These are phyloP conservation scores for Zygothrica quintamaculata DNA, from an alignment of 2,888 invertebrate species.

Conservation along the genomic window DNA sequence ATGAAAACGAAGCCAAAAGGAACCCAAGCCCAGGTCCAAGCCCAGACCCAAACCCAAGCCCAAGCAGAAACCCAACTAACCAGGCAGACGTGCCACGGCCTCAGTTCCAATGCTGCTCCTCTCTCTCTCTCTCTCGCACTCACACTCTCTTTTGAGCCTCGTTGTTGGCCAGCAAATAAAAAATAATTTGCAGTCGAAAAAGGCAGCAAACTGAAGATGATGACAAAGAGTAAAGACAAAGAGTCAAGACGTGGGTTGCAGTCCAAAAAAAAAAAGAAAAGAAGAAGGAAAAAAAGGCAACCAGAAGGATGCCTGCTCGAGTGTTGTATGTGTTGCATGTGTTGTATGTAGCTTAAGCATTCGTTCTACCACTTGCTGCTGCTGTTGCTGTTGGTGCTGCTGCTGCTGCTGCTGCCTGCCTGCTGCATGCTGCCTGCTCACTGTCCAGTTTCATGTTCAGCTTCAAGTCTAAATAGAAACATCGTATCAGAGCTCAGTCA, in stretches of 20 bases:
- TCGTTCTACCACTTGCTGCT: conserved; percentile 42
- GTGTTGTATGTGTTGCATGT: conserved; percentile 13
- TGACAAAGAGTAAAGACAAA: conserved; percentile 4
- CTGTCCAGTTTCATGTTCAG: conserved; percentile 18
- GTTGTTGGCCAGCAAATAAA: conserved; percentile 66
- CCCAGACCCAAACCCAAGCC: conserved; percentile 23
- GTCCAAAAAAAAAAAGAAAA: conserved; percentile 1
- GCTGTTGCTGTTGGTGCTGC: conserved; percentile 1
- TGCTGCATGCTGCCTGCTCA: conserved; percentile 6
- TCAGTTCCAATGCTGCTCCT: too few relatives aligned
- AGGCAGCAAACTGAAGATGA: conserved; percentile 37
- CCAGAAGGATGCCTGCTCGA: conserved; percentile 10
- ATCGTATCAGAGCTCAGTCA: conserved; percentile 43
- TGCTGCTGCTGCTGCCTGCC: background rate
- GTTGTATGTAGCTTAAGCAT: conserved; percentile 12
- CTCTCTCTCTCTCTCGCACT: conserved; percentile 17
- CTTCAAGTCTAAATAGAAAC: conserved; percentile 71
- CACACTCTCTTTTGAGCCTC: conserved; percentile 12
- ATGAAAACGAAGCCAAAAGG: conserved; percentile 41
- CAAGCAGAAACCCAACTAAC: conserved; percentile 45
- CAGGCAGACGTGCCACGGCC: conserved; percentile 59
- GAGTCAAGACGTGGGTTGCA: conserved; percentile 19
- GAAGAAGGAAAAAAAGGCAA: conserved; percentile 1
- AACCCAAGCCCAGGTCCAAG: conserved; percentile 26
- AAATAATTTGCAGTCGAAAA: conserved; percentile 76